Percentiles rank a stretch among this genome's conserved stretches.
phyloP scores from a whole-genome alignment of 2,113 vertebrate species.

The Onychostruthus taczanowskii region DNA sequence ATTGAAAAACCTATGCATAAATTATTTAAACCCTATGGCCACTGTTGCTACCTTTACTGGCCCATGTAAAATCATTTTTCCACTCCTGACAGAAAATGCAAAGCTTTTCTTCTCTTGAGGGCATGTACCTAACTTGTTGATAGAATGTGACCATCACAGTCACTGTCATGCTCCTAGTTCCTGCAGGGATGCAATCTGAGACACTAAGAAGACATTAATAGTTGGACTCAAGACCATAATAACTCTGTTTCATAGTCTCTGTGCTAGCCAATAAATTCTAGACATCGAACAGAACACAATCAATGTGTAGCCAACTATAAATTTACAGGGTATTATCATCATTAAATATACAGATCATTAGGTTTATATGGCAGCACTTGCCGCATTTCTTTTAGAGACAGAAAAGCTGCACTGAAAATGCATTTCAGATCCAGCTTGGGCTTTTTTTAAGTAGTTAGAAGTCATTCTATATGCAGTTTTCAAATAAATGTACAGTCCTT shows the following conservation, averaged over 20 bases:
- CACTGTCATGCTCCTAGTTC: not conserved
- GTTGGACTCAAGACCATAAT: not conserved
- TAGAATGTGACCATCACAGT: not conserved
- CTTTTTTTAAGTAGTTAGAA: not conserved
- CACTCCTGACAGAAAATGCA: not conserved
- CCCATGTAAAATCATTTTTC: conserved; percentile 23
- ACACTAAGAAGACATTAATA: not conserved
- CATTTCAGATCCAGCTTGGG: not conserved
- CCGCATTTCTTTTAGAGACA: not conserved
- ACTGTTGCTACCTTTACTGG: not conserved
- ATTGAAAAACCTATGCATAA: not conserved
- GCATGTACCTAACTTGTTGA: not conserved
- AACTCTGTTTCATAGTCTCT: not conserved
- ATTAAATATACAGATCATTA: not conserved
- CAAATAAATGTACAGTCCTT: not conserved
- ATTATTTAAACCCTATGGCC: not conserved
- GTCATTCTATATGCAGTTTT: not conserved
- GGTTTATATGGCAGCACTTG: not conserved
- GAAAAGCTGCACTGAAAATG: not conserved
- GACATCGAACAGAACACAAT: not conserved
- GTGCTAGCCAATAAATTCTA: not conserved
- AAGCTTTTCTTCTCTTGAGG: conserved; percentile 20
- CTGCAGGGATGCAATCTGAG: not conserved
- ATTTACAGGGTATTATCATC: not conserved
- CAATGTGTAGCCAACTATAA: not conserved